These are phyloP conservation scores for Riptortus pedestris DNA, from an alignment of 1,140 invertebrate species.

Conservation along the genomic window DNA sequence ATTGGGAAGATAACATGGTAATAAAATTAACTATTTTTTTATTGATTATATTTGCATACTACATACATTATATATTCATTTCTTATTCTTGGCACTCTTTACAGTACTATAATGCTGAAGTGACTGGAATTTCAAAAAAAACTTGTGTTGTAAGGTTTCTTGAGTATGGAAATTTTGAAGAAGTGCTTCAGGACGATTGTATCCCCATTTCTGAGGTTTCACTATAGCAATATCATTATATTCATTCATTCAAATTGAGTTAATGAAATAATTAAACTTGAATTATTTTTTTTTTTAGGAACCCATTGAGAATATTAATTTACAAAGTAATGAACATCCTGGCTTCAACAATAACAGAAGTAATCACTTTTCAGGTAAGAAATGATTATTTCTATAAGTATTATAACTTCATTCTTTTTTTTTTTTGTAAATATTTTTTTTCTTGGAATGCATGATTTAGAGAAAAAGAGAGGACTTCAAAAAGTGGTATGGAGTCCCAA, in stretches of 20 bases:
- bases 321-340: neutral
- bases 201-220: slow-evolving; percentile 47
- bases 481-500: too few species aligned
- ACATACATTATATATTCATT: too few species aligned
- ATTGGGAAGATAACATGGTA: slow-evolving; percentile 85
- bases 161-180: slow-evolving; percentile 81
- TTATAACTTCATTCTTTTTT: too few species aligned
- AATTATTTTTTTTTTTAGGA: neutral
- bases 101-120: slow-evolving; percentile 71
- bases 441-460: too few species aligned
- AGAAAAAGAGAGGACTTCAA: too few species aligned
- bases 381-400: too few species aligned
- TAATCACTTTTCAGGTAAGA: slow-evolving; percentile 26
- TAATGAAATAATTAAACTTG: too few species aligned
- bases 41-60: neutral
- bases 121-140: slow-evolving; percentile 62
- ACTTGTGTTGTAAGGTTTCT: slow-evolving; percentile 76
- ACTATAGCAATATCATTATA: neutral
- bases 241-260: neutral
- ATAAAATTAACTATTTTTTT: slow-evolving; percentile 22
- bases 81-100: too few species aligned
- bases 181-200: slow-evolving; percentile 68
- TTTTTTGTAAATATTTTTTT: too few species aligned
- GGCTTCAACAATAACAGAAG: slow-evolving; percentile 16
- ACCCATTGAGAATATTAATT: slow-evolving; percentile 2